Evolutionary conservation across 1,140 invertebrate genomes (phyloP).

Genomic region (Drosophila aff.): DNA sequence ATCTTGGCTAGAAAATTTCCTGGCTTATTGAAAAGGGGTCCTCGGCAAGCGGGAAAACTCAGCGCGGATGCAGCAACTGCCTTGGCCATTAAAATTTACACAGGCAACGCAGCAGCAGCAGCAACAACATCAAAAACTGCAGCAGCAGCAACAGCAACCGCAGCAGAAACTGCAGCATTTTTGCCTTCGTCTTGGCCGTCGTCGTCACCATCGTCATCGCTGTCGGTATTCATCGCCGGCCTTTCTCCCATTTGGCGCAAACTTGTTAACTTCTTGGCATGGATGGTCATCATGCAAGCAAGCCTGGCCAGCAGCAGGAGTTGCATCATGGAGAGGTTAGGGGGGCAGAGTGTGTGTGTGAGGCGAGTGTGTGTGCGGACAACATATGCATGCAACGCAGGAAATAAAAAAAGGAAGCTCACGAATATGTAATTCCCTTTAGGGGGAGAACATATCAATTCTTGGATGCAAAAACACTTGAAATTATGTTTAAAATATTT

Average conservation of each 20-base stretch:
- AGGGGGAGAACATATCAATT: background rate
- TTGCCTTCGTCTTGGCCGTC: constrained; percentile 38
- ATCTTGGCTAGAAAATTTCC: constrained; percentile 43
- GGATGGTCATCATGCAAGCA: constrained; percentile 77
- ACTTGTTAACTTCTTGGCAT: constrained; percentile 82
- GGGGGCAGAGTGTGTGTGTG: constrained; percentile 10
- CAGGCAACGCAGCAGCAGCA: constrained; percentile 61
- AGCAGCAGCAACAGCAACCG: constrained; percentile 29
- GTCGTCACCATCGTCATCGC: constrained; percentile 45
- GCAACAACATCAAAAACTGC: constrained; percentile 34
- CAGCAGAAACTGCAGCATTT: constrained; percentile 45
- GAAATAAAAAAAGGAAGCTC: constrained; percentile 10
- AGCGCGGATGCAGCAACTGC: constrained; percentile 69
- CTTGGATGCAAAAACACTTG: background rate
- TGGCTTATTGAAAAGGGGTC: constrained; percentile 12
- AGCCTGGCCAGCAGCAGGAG: constrained; percentile 53
- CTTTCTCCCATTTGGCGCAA: constrained; percentile 82
- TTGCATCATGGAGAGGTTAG: constrained; percentile 20
- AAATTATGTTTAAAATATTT: background rate
- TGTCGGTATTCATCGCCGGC: constrained; percentile 58
- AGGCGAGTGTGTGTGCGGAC: constrained; percentile 29
- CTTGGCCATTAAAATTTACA: constrained; percentile 79
- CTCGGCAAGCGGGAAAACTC: constrained; percentile 33
- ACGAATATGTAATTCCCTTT: constrained; percentile 27
- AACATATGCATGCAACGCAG: constrained; percentile 60